Evolutionary conservation across 2,113 vertebrate genomes (phyloP).

Genomic region (Copsychus sechellarum): DNA sequence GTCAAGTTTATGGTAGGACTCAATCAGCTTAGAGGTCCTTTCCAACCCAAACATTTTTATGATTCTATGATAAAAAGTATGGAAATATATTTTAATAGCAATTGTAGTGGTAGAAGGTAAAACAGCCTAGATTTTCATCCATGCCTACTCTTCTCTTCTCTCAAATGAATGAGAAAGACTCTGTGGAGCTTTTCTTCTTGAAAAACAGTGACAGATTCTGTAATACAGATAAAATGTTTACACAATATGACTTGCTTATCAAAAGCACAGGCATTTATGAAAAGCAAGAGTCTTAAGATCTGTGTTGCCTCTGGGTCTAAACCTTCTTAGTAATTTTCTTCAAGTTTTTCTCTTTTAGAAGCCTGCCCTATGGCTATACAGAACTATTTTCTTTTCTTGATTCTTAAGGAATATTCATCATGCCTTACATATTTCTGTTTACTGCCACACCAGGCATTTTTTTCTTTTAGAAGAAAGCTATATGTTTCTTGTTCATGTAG

Average conservation of each 20-base stretch:
- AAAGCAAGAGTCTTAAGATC: slow-evolving; percentile 28
- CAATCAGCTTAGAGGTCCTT: background rate
- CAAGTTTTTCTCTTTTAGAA: background rate
- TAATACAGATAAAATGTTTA: slow-evolving; percentile 52
- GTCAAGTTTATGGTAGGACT: background rate
- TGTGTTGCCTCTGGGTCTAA: background rate
- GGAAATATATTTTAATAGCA: background rate
- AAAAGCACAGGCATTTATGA: slow-evolving; percentile 20
- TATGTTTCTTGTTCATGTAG: background rate
- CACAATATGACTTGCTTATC: slow-evolving; percentile 34
- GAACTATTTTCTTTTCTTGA: background rate
- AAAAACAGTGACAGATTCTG: background rate
- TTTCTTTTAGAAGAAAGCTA: background rate
- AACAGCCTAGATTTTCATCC: background rate
- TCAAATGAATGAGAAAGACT: background rate
- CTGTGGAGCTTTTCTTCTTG: background rate
- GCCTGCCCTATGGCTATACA: background rate
- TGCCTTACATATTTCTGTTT: background rate
- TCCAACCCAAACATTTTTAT: background rate
- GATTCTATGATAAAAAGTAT: background rate
- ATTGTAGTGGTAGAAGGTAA: background rate
- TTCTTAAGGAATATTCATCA: background rate
- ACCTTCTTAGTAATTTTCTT: slow-evolving; percentile 15
- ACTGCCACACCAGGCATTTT: background rate
- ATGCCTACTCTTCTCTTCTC: background rate